Evolutionary conservation across 2,888 invertebrate species (phyloP), one percentile per base, ranked within the genome.

Genomic region (Nymphalis c-album): DNA sequence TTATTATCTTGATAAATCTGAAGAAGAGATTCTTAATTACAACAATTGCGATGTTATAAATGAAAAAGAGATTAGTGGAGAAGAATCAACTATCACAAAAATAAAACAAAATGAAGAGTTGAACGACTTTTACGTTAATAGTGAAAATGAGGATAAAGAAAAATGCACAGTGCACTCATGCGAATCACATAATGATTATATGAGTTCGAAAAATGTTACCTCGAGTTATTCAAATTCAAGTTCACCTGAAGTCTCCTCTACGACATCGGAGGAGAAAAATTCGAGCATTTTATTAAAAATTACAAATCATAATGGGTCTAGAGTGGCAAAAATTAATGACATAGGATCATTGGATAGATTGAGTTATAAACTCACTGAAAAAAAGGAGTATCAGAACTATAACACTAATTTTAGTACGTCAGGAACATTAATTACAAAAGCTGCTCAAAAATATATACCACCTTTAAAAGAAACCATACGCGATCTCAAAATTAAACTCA

Each of bases 371-470:
- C 85, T 87, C 75, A 88, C 88, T 17, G 88, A 91, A 80, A 81
- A 82, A 51, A 83, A 82, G 45, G 83, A 85, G 66, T 87, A 88
- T 77, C 76, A 77, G 63, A 80, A 78, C 65, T 73, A 75, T 17
- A 69, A 69, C 72, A 76, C 80, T 51, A 78, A 80, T 71, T 73
- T 78, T 59, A 80, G 76, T 71, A 80, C 82, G 67, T 68, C 80
- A 60, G 79, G 88, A 69, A 90, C 88, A 40, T 80, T 93, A 69
- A 80, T 92, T 60, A 93, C 92, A 48, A 93, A 93, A 81, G 93
- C 86, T 63, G 93, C 93, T 64, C 90, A 92, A 81, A 93, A 93
- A 82, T 93, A 93, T 76, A 92, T 93, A 78, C 92, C 93, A 63
- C 92, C 93, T 7, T 73, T 90, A 71, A 87, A 85, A 79, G 88